Evolutionary conservation across 2,113 vertebrate genomes (phyloP).

Genomic region (Pituophis catenifer): DNA sequence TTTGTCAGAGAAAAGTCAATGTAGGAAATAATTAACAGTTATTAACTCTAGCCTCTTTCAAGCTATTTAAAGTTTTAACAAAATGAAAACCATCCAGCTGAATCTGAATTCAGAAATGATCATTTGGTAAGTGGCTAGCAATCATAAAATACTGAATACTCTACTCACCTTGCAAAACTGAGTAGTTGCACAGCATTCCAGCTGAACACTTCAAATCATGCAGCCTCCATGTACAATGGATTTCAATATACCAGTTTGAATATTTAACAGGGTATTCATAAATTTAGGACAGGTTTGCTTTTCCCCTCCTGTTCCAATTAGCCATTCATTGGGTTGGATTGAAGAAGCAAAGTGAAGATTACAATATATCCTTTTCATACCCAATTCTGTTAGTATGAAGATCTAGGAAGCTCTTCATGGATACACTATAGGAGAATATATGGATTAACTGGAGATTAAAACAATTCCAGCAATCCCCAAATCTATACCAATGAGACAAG

Average conservation of each 20-base stretch:
- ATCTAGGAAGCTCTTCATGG: neutral
- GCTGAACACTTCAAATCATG: neutral
- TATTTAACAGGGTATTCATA: neutral
- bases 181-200: neutral
- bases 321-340: neutral
- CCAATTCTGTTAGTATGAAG: neutral
- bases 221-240: neutral
- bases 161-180: neutral
- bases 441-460: neutral
- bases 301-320: neutral
- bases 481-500: neutral
- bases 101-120: neutral
- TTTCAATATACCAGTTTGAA: no score
- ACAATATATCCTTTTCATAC: neutral
- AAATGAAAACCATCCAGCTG: neutral
- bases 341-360: neutral
- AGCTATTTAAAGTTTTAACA: neutral
- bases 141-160: neutral
- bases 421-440: neutral
- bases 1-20: neutral
- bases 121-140: neutral
- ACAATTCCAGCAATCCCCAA: neutral
- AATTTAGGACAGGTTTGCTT: neutral
- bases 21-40: neutral
- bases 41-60: neutral